Conservation (phyloP, 1,140 invertebrate species). For the Trichoplusia ni region DNA sequence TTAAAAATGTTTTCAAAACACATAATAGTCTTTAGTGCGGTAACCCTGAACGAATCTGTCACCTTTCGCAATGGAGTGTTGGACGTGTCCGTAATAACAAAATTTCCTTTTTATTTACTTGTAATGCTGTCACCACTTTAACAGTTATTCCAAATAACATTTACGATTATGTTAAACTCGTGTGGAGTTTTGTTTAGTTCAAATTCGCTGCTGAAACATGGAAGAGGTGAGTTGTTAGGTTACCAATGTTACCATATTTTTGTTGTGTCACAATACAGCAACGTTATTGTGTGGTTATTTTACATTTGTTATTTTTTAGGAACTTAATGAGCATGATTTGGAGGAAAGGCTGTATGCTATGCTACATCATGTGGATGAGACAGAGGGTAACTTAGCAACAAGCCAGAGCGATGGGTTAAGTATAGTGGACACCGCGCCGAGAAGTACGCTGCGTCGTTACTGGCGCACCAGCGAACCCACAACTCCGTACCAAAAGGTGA, state of each 20-base stretch:
- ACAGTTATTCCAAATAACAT: conserved; percentile 54
- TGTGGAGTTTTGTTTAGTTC: conserved; percentile 59
- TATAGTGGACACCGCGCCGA: conserved; percentile 51
- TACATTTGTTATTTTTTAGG: conserved; percentile 61
- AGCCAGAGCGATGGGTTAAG: conserved; percentile 36
- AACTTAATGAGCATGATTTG: conserved; percentile 76
- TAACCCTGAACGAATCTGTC: conserved; percentile 35
- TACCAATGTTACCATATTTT: conserved; percentile 57
- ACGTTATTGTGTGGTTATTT: conserved; percentile 54
- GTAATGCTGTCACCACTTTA: conserved; percentile 66
- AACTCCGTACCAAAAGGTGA: conserved; percentile 54
- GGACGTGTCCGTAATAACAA: conserved; percentile 75
- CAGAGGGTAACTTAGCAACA: conserved; percentile 47
- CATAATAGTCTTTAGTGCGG: neutral
- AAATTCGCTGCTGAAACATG: conserved; percentile 71
- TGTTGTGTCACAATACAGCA: conserved; percentile 67
- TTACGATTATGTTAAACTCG: conserved; percentile 75
- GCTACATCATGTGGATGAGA: conserved; percentile 73
- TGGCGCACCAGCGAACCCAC: conserved; percentile 56
- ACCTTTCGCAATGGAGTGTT: conserved; percentile 71
- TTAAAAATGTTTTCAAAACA: too few species aligned
- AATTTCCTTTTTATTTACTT: conserved; percentile 72
- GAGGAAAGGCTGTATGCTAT: conserved; percentile 76
- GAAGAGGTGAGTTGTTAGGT: conserved; percentile 72
- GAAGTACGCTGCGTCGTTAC: conserved; percentile 64